Evolutionary conservation across 2,888 invertebrate genomes (phyloP).

Genomic region (Erannis defoliaria): DNA sequence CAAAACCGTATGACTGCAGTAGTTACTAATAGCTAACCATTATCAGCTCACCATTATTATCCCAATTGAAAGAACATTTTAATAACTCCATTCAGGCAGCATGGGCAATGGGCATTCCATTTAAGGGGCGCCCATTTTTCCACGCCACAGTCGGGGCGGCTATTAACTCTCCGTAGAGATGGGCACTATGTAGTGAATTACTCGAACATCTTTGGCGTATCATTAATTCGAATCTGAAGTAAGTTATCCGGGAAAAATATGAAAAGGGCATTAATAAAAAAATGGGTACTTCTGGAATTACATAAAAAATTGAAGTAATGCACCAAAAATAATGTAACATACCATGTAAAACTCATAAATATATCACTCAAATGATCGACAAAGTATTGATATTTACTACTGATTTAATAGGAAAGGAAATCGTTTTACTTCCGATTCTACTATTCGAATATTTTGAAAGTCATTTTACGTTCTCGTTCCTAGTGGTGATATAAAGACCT

Average conservation of each 20-base stretch:
- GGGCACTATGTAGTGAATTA: not conserved
- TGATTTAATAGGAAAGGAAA: not conserved
- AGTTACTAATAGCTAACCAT: constrained; percentile 49
- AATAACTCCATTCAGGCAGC: constrained; percentile 63
- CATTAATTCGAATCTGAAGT: not conserved
- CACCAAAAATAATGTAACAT: too few relatives aligned
- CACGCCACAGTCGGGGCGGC: constrained; percentile 54
- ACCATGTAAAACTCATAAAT: too few relatives aligned
- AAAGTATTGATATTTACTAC: too few relatives aligned
- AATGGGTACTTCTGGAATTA: too few relatives aligned
- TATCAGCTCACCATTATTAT: constrained; percentile 60
- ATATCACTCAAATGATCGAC: too few relatives aligned
- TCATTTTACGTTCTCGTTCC: constrained; percentile 17
- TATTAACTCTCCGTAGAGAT: constrained; percentile 55
- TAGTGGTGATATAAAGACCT: constrained; percentile 59
- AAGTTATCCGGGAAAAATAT: too few relatives aligned
- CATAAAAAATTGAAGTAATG: too few relatives aligned
- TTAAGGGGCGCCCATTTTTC: constrained; percentile 67
- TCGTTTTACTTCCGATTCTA: not conserved
- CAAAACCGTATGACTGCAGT: constrained; percentile 15
- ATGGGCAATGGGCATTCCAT: constrained; percentile 56
- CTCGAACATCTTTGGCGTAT: not conserved
- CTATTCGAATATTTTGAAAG: constrained; percentile 3
- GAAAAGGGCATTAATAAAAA: too few relatives aligned
- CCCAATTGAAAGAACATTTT: constrained; percentile 69